Evolutionary conservation across 2,888 invertebrate species (phyloP), one percentile per base, ranked within the genome.

Genomic region (Dryadula phaetusa): DNA sequence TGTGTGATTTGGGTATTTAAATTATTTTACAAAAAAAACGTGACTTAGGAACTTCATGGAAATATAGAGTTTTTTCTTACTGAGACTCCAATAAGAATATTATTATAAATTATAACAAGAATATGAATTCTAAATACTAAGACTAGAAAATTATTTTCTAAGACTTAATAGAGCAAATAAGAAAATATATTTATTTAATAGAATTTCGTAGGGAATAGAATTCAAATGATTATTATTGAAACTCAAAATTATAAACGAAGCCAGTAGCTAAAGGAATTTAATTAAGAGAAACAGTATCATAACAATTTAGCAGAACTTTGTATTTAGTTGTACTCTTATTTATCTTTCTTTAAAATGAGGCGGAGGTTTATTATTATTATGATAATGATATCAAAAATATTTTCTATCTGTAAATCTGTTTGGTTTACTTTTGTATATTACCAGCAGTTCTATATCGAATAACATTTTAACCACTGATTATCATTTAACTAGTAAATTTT

Each of bases 101-200:
- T 22, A n/a, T 56, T 10, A 22, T 40, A 40, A 56, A 25, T 40
- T 22, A 40, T 22, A 40, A 56, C 40, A 56, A 40, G 22, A 10
- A 40, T 40, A 22, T 40, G 4, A 20, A 40, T 56, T 40, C 56
- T 56, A 40, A 56, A 56, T 22, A 40, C 18, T 58, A 49, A 60
- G 40, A 62, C 22, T 62, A 66, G 58, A 25, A 40, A 58, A 63
- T 40, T 69, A 34, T 69, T 60, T 53, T 62, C 52, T 63, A 69
- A 66, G 69, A 69, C 66, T 69, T 65, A 40, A 63, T 63, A 63
- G 69, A 34, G 28, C 10, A 60, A 66, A 46, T 66, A 66, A 56
- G 53, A 60, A 32, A 60, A 46, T 53, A 40, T 67, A 56, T 60
- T 46, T 69, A 69, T 65, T 62, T 62, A 69, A 62, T 20, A 34